Base-by-base conservation (phyloP, 2,113 vertebrate species). In the Nyctereutes procyonoides region DNA sequence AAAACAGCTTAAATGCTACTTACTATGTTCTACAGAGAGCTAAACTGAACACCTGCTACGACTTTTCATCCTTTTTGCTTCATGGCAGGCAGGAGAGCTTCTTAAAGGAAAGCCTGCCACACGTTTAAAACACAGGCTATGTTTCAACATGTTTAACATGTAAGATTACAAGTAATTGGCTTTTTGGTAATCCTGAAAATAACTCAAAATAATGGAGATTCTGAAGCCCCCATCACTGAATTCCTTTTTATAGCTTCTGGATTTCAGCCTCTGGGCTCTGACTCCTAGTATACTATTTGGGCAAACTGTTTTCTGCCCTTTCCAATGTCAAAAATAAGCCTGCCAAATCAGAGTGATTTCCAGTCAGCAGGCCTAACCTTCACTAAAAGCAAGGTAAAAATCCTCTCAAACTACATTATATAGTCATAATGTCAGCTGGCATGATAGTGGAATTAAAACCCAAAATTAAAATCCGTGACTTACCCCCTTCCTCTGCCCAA, bases 351-450 rank as follows among this genome's bases (percentile, higher is more conserved):
- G 97, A 98, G 97, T 98, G 97, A 98, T 93, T 97, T 90, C 93
- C 73, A 97, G 93, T 86, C 81, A 76, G 82, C 94, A 98, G 97
- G 92, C 77, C 93, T 94, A 93, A 62, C 60, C 95, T 95, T 97
- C n/a, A 98, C 94, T 95, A 88, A 84, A 97, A 92, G 81, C 87
- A 96, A 98, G 97, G 93, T 97, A 96, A 97, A 97, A 98, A 95
- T 76, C 90, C 95, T 96, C n/a, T 22, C 51, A 85, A 97, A 95
- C 94, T 77, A 93, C 97, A 94, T 28, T 90, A 92, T 81, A 96
- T 69, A 98, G 97, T 94, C 60, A 96, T 82, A 97, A 96, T 51
- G 83, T 96, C 62, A 97, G 97, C 97, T 96, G 98, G 97, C 97
- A 98, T 98, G 95, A 96, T 74, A 90, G 95, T 90, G 96, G 92